These are phyloP conservation scores for Epicampocera succincta DNA, from an alignment of 2,888 invertebrate genomes.

Conservation along the genomic window DNA sequence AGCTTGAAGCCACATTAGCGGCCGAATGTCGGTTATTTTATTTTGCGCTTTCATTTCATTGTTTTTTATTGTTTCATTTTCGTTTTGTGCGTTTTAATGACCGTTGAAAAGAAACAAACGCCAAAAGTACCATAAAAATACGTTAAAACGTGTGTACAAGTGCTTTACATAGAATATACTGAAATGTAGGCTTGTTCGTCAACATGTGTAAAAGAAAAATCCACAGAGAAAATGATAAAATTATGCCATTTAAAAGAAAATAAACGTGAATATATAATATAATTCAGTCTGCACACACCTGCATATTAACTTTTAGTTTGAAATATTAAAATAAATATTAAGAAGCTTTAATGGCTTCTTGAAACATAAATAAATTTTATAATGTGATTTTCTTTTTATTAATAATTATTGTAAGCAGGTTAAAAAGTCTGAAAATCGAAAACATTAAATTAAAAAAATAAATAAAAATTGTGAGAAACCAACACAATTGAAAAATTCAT, in stretches of 20 bases:
- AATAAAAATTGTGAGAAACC: constrained; percentile 1
- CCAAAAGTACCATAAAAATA: constrained; percentile 34
- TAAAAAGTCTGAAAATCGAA: not conserved
- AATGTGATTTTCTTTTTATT: too few relatives aligned
- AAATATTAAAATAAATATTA: too few relatives aligned
- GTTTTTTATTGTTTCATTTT: not conserved
- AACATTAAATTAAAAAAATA: constrained; percentile 3
- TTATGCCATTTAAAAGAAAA: constrained; percentile 2
- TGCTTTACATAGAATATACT: constrained; percentile 9
- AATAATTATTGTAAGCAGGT: too few relatives aligned
- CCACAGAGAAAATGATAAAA: constrained; percentile 15
- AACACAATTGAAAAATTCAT: not conserved
- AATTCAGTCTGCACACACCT: too few relatives aligned
- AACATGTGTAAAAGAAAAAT: constrained; percentile 14
- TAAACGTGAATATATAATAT: too few relatives aligned
- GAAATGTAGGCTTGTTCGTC: constrained; percentile 11
- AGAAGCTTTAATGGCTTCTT: too few relatives aligned
- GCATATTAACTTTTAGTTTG: too few relatives aligned
- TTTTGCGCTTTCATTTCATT: not conserved
- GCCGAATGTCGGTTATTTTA: constrained; percentile 52
- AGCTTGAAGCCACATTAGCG: constrained; percentile 69
- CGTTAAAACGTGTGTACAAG: constrained; percentile 21
- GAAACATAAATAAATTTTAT: too few relatives aligned
- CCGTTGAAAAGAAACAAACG: constrained; percentile 56
- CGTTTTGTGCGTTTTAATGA: constrained; percentile 30